phyloP scores from a whole-genome alignment of 2,113 vertebrate species.

The Proterorhinus semilunaris region DNA sequence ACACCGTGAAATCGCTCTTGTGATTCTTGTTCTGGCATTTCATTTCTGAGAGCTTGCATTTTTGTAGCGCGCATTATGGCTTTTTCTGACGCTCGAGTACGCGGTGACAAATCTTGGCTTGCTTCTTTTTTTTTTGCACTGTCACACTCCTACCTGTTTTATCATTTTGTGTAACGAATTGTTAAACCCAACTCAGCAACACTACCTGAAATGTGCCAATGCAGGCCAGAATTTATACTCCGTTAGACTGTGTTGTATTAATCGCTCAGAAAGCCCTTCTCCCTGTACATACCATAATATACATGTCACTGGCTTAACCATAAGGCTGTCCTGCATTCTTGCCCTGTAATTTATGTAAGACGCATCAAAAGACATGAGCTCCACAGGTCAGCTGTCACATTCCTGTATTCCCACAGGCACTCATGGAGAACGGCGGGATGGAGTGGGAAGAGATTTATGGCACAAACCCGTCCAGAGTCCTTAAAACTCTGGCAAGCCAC shows the following conservation, averaged over 20 bases:
- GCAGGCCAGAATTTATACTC: conserved; percentile 38
- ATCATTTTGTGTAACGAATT: conserved; percentile 20
- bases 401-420: conserved; percentile 79
- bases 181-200: conserved; percentile 19
- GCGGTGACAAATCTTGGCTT: conserved; percentile 33
- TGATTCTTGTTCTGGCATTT: conserved; percentile 50
- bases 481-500: conserved; percentile 73
- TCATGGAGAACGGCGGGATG: conserved; percentile 73
- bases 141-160: conserved; percentile 27
- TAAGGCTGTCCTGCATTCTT: conserved; percentile 64
- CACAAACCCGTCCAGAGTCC: conserved; percentile 68
- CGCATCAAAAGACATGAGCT: conserved; percentile 73
- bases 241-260: not conserved
- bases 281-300: conserved; percentile 32
- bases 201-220: not conserved
- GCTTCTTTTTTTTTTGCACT: conserved; percentile 1
- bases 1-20: conserved; percentile 50
- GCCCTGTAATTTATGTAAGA: conserved; percentile 75
- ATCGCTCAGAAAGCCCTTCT: conserved; percentile 15
- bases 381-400: conserved; percentile 82
- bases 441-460: conserved; percentile 79
- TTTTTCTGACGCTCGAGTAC: conserved; percentile 35
- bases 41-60: conserved; percentile 61
- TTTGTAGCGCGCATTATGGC: conserved; percentile 53
- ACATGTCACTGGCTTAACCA: conserved; percentile 42